Conservation (phyloP, 1,140 invertebrate genomes). For the Drosophila pandora region DNA sequence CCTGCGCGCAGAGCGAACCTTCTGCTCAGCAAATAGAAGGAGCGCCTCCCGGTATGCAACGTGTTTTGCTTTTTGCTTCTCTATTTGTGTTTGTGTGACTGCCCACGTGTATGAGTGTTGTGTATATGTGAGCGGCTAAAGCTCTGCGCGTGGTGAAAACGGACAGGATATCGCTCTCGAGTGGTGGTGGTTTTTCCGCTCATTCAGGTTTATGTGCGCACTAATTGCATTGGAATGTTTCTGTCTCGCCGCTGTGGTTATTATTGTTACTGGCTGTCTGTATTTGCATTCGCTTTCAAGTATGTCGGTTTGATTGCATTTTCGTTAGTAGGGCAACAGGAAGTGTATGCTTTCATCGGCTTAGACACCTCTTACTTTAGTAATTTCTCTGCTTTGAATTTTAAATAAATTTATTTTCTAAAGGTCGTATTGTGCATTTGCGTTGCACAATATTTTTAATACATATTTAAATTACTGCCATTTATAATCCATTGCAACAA, state of each 20-base stretch:
- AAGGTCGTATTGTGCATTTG: not conserved
- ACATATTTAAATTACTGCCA: not conserved
- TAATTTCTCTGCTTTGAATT: too few relatives aligned
- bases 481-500: too few relatives aligned
- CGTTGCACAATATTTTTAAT: not conserved
- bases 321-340: not conserved
- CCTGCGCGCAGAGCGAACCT: constrained; percentile 60
- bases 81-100: constrained; percentile 7
- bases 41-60: constrained; percentile 41
- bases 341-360: not conserved
- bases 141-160: constrained; percentile 73
- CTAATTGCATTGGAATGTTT: constrained; percentile 65
- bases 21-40: constrained; percentile 76
- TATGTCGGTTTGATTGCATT: constrained; percentile 49
- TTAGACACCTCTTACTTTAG: too few relatives aligned
- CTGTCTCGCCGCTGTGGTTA: constrained; percentile 21
- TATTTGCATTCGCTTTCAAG: constrained; percentile 33
- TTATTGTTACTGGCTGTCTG: constrained; percentile 34
- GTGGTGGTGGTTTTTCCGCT: constrained; percentile 62
- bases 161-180: constrained; percentile 49
- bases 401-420: not conserved
- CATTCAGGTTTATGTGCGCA: constrained; percentile 31
- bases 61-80: constrained; percentile 46
- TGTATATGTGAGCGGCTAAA: constrained; percentile 51
- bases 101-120: constrained; percentile 5